phyloP scores from a whole-genome alignment of 1,140 invertebrate species.

The Diorhabda elongata region DNA sequence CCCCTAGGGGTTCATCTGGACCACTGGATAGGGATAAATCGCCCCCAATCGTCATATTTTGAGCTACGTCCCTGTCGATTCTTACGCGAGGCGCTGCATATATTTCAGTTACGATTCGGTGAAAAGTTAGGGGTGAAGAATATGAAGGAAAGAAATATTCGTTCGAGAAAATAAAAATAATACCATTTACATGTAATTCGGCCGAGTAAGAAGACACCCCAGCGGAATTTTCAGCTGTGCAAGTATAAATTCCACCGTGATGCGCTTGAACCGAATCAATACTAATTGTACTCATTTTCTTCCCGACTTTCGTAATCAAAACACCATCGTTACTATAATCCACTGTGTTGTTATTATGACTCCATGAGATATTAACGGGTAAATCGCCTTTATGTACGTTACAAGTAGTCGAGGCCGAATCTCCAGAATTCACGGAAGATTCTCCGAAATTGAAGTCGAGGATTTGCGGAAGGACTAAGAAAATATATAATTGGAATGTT shows the following conservation, averaged over 20 bases:
- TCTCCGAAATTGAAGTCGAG: conserved; percentile 64
- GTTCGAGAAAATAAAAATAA: conserved; percentile 33
- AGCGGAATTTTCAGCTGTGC: conserved; percentile 64
- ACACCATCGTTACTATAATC: conserved; percentile 61
- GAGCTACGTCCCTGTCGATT: too few relatives aligned
- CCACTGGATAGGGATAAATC: too few relatives aligned
- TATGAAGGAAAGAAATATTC: not conserved
- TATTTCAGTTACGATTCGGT: not conserved
- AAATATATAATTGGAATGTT: not conserved
- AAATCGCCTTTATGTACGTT: conserved; percentile 64
- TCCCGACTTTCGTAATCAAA: conserved; percentile 65
- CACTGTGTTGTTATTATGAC: conserved; percentile 44
- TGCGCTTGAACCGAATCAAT: conserved; percentile 64
- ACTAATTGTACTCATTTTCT: conserved; percentile 67
- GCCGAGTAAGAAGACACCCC: conserved; percentile 57
- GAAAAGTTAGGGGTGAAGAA: not conserved
- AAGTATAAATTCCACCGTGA: conserved; percentile 72
- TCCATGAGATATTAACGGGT: conserved; percentile 62
- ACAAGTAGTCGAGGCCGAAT: conserved; percentile 57
- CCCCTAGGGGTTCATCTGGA: too few relatives aligned
- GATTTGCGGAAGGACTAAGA: conserved; percentile 62
- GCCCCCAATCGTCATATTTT: too few relatives aligned
- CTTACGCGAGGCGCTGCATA: not conserved
- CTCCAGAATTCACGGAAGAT: conserved; percentile 61
- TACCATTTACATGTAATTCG: conserved; percentile 60